A percentile compares a stretch with the other conserved stretches of the same genome.
These are phyloP conservation scores for Danionella dracula DNA, from an alignment of 2,797 vertebrate species.

Conservation along the genomic window DNA sequence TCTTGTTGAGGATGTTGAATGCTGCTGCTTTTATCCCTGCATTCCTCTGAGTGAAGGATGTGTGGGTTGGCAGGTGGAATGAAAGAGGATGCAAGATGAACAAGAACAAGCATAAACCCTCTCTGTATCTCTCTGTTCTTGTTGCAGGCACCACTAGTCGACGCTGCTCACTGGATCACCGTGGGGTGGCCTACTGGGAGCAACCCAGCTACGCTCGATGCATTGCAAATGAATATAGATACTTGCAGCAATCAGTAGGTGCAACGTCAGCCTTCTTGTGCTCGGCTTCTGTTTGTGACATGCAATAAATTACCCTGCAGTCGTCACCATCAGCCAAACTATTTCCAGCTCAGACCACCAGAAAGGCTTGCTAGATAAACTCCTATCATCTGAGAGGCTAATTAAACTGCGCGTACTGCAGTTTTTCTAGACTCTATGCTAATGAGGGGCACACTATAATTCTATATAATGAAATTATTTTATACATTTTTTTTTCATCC, in stretches of 20 bases:
- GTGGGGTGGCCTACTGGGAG: constrained; percentile 98
- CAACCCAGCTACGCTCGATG: constrained; percentile 99
- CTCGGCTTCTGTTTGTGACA: constrained; percentile 81
- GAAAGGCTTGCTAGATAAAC: constrained; percentile 60
- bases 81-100: constrained; percentile 17
- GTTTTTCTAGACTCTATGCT: constrained; percentile 38
- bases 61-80: constrained; percentile 31
- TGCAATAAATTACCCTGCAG: constrained; percentile 70
- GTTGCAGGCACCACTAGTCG: constrained; percentile 96
- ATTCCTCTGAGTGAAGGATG: constrained; percentile 43
- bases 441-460: constrained; percentile 41
- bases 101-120: constrained; percentile 18
- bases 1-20: constrained; percentile 5
- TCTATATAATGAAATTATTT: neutral
- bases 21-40: neutral
- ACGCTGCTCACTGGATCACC: constrained; percentile 98
- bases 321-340: constrained; percentile 36
- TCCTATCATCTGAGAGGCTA: constrained; percentile 55
- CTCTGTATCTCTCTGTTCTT: constrained; percentile 32
- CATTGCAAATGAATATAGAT: constrained; percentile 99
- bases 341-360: constrained; percentile 40
- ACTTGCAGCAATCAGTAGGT: constrained; percentile 99
- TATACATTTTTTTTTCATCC: no score
- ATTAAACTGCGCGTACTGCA: constrained; percentile 59
- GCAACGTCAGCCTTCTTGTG: constrained; percentile 84